Evolutionary conservation across 2,888 invertebrate genomes (phyloP).

Genomic region (Balanococcus diminutus): DNA sequence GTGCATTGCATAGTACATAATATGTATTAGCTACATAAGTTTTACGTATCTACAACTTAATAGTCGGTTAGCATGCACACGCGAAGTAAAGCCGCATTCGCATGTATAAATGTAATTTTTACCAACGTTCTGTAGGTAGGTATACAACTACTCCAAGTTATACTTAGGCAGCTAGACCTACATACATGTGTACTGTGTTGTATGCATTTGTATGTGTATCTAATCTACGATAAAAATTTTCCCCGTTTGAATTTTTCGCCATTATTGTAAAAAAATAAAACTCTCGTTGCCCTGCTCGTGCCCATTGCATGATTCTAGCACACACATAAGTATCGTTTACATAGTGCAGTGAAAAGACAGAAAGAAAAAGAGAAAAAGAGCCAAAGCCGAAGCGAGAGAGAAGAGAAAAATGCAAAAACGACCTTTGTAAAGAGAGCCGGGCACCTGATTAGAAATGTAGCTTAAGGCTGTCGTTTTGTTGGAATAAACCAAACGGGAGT

Average conservation of each 20-base stretch:
- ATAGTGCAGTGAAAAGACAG: not conserved
- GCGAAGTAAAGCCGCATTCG: not conserved
- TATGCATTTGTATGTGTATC: not conserved
- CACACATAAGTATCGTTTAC: not conserved
- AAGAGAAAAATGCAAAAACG: conserved; percentile 45
- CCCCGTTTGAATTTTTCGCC: not conserved
- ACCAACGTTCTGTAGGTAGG: not conserved
- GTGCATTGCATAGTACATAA: not conserved
- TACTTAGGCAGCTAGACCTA: not conserved
- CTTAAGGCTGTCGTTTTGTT: conserved; percentile 50
- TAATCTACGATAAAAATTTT: conserved; percentile 5
- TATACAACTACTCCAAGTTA: no score
- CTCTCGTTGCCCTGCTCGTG: not conserved
- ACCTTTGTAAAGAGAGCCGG: conserved; percentile 14
- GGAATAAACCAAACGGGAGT: conserved; percentile 51
- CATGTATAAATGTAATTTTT: conserved; percentile 34
- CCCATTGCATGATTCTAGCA: not conserved
- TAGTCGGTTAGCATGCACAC: conserved; percentile 20
- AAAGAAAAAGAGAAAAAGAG: not conserved
- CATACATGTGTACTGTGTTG: no score
- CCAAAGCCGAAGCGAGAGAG: not conserved
- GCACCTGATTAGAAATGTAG: conserved; percentile 50
- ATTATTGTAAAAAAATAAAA: not conserved
- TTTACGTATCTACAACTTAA: not conserved
- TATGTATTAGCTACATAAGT: not conserved